These are phyloP conservation scores for Myotis planiceps DNA, from an alignment of 2,797 vertebrate genomes.

Conservation along the genomic window DNA sequence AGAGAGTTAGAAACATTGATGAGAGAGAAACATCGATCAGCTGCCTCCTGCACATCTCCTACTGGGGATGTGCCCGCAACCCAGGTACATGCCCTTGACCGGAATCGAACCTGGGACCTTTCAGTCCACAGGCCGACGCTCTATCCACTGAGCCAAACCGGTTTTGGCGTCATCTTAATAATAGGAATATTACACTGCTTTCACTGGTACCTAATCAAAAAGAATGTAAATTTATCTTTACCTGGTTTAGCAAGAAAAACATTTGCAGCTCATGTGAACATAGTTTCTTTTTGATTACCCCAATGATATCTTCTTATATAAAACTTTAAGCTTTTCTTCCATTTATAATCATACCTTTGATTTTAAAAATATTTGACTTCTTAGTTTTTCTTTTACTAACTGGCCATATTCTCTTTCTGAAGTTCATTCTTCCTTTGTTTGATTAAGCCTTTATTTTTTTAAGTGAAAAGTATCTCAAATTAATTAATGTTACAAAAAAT, in stretches of 20 bases:
- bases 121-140: too few relatives aligned
- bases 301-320: not conserved
- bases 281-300: not conserved
- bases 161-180: not conserved
- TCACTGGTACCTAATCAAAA: not conserved
- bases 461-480: not conserved
- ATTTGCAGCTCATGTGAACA: not conserved
- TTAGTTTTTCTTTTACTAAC: not conserved
- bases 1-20: too few relatives aligned
- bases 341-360: not conserved
- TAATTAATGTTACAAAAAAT: not conserved
- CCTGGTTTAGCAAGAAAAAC: not conserved
- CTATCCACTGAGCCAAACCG: too few relatives aligned
- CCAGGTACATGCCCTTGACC: too few relatives aligned
- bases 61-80: too few relatives aligned
- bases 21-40: too few relatives aligned
- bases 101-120: too few relatives aligned
- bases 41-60: too few relatives aligned
- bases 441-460: not conserved
- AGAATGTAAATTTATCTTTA: not conserved
- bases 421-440: not conserved
- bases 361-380: not conserved
- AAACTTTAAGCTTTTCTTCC: not conserved
- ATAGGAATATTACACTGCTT: not conserved
- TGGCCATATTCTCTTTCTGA: not conserved